Conservation (phyloP, 2,888 invertebrate species). For the Ecdyonurus torrentis region DNA sequence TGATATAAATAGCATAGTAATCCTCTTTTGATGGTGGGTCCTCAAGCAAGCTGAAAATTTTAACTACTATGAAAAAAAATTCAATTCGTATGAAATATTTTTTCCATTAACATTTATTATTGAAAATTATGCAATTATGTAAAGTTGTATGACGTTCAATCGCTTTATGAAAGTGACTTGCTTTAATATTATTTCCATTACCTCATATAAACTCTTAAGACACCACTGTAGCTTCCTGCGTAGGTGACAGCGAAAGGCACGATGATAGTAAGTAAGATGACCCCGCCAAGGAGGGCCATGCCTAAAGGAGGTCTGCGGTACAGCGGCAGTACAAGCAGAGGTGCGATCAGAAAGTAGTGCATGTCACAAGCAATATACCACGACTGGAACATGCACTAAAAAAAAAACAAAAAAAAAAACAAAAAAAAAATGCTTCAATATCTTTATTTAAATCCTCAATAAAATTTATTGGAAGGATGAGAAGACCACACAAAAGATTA, state of each 20-base stretch:
- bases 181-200: constrained; percentile 7
- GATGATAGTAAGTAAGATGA: constrained; percentile 12
- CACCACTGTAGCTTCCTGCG: constrained; percentile 13
- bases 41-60: constrained; percentile 14
- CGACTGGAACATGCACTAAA: constrained; percentile 25
- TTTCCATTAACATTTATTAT: too few relatives aligned
- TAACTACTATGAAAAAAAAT: too few relatives aligned
- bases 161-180: neutral
- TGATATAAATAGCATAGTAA: constrained; percentile 15
- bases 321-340: constrained; percentile 8
- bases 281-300: constrained; percentile 8
- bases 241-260: constrained; percentile 14
- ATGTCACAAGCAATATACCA: constrained; percentile 26
- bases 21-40: constrained; percentile 14
- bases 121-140: constrained; percentile 4
- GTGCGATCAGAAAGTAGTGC: constrained; percentile 21
- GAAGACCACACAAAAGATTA: too few relatives aligned
- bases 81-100: too few relatives aligned
- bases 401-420: constrained; percentile 5
- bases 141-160: neutral
- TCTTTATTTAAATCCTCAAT: neutral
- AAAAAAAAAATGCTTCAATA: neutral
- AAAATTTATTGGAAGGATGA: too few relatives aligned
- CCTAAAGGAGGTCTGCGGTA: constrained; percentile 7
- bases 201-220: constrained; percentile 14